Conservation (phyloP, 1,140 invertebrate species). For the Aphelenchoides avenae region DNA sequence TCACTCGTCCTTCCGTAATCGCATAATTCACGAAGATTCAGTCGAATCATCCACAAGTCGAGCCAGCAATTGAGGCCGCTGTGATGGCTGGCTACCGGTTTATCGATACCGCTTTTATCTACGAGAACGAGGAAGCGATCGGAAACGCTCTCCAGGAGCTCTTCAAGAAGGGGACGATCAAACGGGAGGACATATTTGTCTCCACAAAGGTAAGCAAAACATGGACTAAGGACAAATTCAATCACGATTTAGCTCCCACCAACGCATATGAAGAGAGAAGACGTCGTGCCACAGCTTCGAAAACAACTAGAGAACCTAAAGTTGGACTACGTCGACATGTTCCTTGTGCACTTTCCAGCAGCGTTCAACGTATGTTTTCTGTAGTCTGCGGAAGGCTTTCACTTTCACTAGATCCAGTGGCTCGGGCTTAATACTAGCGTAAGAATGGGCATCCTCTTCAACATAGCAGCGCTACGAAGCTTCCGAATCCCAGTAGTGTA, state of each 20-base stretch:
- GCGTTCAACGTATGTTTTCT: slow-evolving; percentile 53
- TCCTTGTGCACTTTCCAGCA: slow-evolving; percentile 73
- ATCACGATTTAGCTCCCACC: slow-evolving; percentile 9
- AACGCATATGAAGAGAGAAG: slow-evolving; percentile 63
- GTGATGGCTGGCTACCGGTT: slow-evolving; percentile 37
- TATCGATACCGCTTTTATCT: slow-evolving; percentile 69
- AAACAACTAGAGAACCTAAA: slow-evolving; percentile 71
- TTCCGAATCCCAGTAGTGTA: too few species aligned
- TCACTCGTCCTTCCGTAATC: too few species aligned
- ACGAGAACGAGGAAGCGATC: slow-evolving; percentile 74
- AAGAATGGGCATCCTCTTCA: slow-evolving; percentile 45
- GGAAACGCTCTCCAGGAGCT: slow-evolving; percentile 72
- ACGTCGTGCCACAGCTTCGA: slow-evolving; percentile 71
- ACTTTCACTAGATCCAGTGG: slow-evolving; percentile 35
- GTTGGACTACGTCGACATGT: slow-evolving; percentile 77
- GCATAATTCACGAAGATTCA: too few species aligned
- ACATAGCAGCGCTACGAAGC: too few species aligned
- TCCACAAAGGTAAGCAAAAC: slow-evolving; percentile 69
- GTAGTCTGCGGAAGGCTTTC: background rate
- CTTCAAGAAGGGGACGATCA: slow-evolving; percentile 69
- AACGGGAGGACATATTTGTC: slow-evolving; percentile 74
- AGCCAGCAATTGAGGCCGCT: slow-evolving; percentile 31
- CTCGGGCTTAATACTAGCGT: slow-evolving; percentile 31
- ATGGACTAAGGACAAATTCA: slow-evolving; percentile 9
- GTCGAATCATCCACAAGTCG: slow-evolving; percentile 13